These are phyloP conservation scores for Euura saliciscinereae DNA, from an alignment of 1,140 invertebrate genomes.

Conservation along the genomic window DNA sequence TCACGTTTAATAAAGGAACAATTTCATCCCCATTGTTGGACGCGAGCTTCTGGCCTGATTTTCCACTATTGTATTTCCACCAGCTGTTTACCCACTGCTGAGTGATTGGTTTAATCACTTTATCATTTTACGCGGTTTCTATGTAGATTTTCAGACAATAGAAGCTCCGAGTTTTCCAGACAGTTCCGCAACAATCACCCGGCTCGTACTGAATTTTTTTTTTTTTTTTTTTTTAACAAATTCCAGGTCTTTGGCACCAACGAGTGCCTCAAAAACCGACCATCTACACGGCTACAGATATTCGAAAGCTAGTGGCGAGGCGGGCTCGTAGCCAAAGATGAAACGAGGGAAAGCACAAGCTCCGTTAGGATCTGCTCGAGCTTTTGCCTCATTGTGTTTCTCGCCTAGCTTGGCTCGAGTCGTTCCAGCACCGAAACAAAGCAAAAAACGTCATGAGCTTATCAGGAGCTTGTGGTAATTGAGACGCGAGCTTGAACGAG, in stretches of 20 bases:
- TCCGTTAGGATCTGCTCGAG: background rate
- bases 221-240: too few species aligned
- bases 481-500: background rate
- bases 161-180: too few species aligned
- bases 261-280: background rate
- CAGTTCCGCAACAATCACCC: too few species aligned
- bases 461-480: background rate
- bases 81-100: background rate
- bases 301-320: background rate
- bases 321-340: background rate
- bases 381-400: slow-evolving; percentile 1
- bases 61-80: background rate
- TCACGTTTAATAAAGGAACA: slow-evolving; percentile 1
- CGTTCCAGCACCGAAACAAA: background rate
- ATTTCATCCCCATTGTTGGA: background rate
- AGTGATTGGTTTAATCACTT: background rate
- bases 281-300: background rate
- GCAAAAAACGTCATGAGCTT: background rate
- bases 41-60: background rate
- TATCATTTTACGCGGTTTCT: background rate
- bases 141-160: too few species aligned
- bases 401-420: background rate
- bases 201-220: too few species aligned
- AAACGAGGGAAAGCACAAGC: background rate
- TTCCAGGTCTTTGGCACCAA: too few species aligned